These are phyloP conservation scores for Synergus umbraculus DNA, from an alignment of 2,888 invertebrate genomes.

Conservation along the genomic window DNA sequence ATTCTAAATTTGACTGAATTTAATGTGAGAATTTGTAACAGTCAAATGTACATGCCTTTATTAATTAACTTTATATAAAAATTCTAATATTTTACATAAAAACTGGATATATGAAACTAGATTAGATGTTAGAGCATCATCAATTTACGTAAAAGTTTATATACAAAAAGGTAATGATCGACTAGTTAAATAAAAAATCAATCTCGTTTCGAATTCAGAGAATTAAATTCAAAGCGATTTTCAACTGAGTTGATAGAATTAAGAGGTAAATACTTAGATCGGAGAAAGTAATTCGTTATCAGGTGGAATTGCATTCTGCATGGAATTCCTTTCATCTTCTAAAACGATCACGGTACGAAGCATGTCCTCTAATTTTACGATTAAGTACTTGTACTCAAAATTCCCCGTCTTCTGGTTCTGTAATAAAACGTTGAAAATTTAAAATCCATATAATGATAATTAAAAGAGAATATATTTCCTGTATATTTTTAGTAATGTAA, in stretches of 20 bases:
- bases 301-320: not conserved
- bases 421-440: conserved; percentile 66
- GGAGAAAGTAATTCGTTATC: not conserved
- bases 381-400: conserved; percentile 89
- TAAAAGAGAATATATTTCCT: not conserved
- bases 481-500: conserved; percentile 23
- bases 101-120: not conserved
- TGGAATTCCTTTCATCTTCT: conserved; percentile 84
- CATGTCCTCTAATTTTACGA: conserved; percentile 90
- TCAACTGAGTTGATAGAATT: not conserved
- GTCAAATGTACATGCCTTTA: not conserved
- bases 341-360: conserved; percentile 86
- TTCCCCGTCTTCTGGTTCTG: conserved; percentile 81
- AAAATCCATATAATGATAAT: not conserved
- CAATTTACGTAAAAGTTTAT: not conserved
- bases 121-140: not conserved
- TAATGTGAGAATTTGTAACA: not conserved
- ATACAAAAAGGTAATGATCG: conserved; percentile 2
- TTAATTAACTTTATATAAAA: not conserved
- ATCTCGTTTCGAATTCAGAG: not conserved
- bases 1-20: too few species aligned
- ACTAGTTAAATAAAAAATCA: not conserved
- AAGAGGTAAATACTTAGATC: conserved; percentile 3
- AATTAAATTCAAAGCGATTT: not conserved
- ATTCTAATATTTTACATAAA: not conserved